These are phyloP conservation scores for Cyclura pinguis DNA, from an alignment of 2,797 vertebrate species.

Conservation along the genomic window DNA sequence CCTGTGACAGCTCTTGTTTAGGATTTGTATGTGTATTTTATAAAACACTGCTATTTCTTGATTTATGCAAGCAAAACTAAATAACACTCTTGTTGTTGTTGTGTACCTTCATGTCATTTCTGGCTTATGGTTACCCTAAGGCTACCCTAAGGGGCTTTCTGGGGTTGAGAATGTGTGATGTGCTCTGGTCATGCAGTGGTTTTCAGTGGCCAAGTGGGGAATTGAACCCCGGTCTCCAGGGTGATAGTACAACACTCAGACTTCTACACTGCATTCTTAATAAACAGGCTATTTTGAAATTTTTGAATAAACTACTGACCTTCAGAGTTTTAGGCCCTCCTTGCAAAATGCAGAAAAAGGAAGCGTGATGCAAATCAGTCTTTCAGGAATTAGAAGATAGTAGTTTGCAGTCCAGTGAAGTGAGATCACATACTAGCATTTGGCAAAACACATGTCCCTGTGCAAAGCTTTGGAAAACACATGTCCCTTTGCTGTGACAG, in stretches of 20 bases:
- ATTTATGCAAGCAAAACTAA: not conserved
- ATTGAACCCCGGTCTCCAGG: too few species aligned
- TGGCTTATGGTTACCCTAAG: too few species aligned
- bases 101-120: too few species aligned
- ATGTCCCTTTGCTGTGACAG: not conserved
- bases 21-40: not conserved
- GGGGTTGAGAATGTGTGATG: too few species aligned
- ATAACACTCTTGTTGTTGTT: not conserved
- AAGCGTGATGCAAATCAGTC: not conserved
- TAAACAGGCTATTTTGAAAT: not conserved
- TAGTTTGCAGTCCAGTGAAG: not conserved
- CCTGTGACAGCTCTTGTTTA: not conserved
- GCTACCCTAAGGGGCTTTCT: too few species aligned
- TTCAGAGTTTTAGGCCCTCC: not conserved
- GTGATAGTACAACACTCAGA: too few species aligned
- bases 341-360: slow-evolving; percentile 1
- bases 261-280: not conserved
- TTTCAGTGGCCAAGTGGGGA: too few species aligned
- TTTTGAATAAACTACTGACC: not conserved
- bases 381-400: not conserved
- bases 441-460: too few species aligned
- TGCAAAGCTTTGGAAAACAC: not conserved
- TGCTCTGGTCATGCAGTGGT: too few species aligned
- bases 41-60: not conserved
- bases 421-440: not conserved